Conservation (phyloP, 2,888 invertebrate genomes). For the Lasioglossum leucozonium region DNA sequence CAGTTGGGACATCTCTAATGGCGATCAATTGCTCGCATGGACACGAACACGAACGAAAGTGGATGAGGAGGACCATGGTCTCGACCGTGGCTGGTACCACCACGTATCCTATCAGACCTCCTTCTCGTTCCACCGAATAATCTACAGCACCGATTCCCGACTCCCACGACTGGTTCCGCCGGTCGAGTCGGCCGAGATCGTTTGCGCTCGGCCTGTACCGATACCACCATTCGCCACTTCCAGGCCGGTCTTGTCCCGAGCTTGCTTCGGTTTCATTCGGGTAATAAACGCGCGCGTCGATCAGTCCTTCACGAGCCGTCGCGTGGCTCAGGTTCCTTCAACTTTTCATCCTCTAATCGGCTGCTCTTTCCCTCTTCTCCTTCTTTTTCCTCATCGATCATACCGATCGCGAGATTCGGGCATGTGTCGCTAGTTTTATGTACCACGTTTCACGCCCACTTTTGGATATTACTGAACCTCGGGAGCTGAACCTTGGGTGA, state of each 20-base stretch:
- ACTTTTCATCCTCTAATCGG: neutral
- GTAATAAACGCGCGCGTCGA: constrained; percentile 55
- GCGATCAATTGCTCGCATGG: constrained; percentile 18
- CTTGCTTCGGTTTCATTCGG: constrained; percentile 46
- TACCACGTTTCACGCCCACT: constrained; percentile 16
- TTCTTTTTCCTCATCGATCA: neutral
- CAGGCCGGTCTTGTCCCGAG: constrained; percentile 26
- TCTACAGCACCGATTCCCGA: constrained; percentile 70
- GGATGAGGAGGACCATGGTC: constrained; percentile 59
- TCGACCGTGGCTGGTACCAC: constrained; percentile 71
- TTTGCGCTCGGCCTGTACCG: constrained; percentile 53
- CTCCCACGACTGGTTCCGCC: constrained; percentile 72
- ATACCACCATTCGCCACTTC: constrained; percentile 30
- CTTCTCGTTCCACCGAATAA: constrained; percentile 67
- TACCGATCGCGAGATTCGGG: constrained; percentile 37
- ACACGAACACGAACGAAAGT: constrained; percentile 37
- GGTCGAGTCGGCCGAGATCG: constrained; percentile 61
- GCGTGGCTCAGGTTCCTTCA: constrained; percentile 44
- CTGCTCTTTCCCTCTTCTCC: neutral
- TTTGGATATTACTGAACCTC: neutral
- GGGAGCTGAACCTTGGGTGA: neutral
- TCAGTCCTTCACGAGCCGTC: constrained; percentile 68
- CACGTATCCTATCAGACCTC: constrained; percentile 60
- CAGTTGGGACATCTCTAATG: constrained; percentile 17
- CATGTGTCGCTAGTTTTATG: constrained; percentile 58